Evolutionary conservation across 1,140 invertebrate species (phyloP).

Genomic region (Drosophila subpulchrella): DNA sequence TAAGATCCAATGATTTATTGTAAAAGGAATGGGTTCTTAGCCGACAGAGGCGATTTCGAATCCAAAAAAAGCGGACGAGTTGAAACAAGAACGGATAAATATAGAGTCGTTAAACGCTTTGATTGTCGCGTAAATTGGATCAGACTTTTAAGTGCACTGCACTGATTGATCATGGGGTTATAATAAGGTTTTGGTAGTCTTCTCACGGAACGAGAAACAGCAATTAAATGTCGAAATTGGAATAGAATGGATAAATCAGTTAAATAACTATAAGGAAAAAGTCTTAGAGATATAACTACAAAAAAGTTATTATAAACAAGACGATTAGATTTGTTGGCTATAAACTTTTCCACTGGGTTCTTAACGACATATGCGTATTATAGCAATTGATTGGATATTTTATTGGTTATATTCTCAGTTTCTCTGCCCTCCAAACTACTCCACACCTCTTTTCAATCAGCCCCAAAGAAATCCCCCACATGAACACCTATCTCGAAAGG

Average conservation of each 20-base stretch:
- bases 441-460: slow-evolving; percentile 18
- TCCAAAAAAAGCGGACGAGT: slow-evolving; percentile 21
- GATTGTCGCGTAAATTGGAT: slow-evolving; percentile 18
- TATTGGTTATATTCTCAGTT: neutral
- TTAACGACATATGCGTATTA: neutral
- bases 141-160: slow-evolving; percentile 19
- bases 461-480: slow-evolving; percentile 6
- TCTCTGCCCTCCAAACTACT: neutral
- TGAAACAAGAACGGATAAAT: slow-evolving; percentile 26
- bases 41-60: slow-evolving; percentile 3
- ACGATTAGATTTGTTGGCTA: too few relatives aligned
- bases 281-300: too few relatives aligned
- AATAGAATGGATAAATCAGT: neutral
- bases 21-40: slow-evolving; percentile 36
- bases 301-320: neutral
- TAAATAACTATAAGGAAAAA: neutral
- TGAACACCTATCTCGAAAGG: slow-evolving; percentile 12
- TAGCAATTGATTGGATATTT: slow-evolving; percentile 9
- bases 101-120: slow-evolving; percentile 15
- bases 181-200: neutral
- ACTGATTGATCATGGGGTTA: slow-evolving; percentile 7
- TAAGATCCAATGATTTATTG: slow-evolving; percentile 68
- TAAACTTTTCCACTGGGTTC: neutral
- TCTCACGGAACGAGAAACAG: neutral
- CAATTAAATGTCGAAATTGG: neutral